phyloP scores from a whole-genome alignment of 2,113 vertebrate species.

The Neolamprologus modestus region DNA sequence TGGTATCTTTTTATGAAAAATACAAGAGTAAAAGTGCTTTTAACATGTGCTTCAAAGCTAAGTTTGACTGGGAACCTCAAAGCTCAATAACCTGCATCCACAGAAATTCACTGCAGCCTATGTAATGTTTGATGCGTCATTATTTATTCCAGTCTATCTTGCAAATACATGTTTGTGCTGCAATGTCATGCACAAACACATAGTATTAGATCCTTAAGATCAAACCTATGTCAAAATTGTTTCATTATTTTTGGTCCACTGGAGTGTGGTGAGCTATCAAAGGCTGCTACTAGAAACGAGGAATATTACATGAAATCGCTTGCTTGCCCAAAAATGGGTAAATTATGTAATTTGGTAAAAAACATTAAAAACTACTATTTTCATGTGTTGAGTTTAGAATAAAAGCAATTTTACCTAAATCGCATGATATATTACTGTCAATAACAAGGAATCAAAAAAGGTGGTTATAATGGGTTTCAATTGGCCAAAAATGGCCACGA shows the following conservation, averaged over 20 bases:
- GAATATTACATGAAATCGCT: fast-evolving
- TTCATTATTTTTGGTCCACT: neutral
- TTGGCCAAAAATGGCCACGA: neutral
- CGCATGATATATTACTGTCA: fast-evolving
- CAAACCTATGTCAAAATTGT: neutral
- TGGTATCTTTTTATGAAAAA: too few species aligned
- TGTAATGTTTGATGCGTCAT: neutral
- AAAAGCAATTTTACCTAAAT: neutral
- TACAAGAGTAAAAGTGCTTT: too few species aligned
- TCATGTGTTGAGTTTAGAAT: neutral
- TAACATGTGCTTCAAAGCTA: too few species aligned
- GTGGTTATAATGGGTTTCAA: neutral
- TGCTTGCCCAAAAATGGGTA: fast-evolving
- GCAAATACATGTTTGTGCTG: neutral
- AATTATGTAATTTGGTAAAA: neutral
- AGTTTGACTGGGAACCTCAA: too few species aligned
- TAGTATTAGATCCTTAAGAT: neutral
- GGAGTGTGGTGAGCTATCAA: fast-evolving
- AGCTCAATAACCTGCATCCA: too few species aligned
- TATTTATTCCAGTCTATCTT: neutral
- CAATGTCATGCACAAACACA: neutral
- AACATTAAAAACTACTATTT: neutral
- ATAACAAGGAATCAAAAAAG: neutral
- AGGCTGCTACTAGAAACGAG: fast-evolving
- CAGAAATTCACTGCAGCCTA: too few species aligned